These are phyloP conservation scores for Diogma glabrata DNA, from an alignment of 2,888 invertebrate genomes.

Conservation along the genomic window DNA sequence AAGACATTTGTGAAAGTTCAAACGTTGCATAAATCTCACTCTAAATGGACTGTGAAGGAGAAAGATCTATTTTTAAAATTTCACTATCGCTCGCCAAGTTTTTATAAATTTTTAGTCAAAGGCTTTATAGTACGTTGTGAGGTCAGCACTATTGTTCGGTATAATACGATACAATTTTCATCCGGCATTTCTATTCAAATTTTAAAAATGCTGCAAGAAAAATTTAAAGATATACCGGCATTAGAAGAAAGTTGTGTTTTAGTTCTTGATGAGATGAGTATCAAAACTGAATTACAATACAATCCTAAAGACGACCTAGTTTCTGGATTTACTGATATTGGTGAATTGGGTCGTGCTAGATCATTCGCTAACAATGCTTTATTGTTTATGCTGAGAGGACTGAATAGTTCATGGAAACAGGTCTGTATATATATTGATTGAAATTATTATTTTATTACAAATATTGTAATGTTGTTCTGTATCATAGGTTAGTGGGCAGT, in stretches of 20 bases:
- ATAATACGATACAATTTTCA: neutral
- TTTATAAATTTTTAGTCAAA: constrained; percentile 5
- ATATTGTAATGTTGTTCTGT: no score
- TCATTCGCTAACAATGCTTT: neutral
- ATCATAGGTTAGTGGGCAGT: constrained; percentile 3
- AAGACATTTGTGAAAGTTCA: neutral
- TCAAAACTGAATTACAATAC: constrained; percentile 8
- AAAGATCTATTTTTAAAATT: constrained; percentile 4
- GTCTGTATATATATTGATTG: neutral
- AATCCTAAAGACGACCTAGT: constrained; percentile 8
- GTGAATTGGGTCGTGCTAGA: neutral
- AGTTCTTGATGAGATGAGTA: no score
- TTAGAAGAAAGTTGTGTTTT: constrained; percentile 3
- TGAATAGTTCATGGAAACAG: constrained; percentile 2
- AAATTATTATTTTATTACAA: neutral
- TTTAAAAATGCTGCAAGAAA: constrained; percentile 2
- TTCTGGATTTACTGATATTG: constrained; percentile 5
- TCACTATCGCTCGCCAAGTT: constrained; percentile 5
- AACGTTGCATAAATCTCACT: neutral
- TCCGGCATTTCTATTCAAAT: constrained; percentile 4
- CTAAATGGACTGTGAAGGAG: neutral
- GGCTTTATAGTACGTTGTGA: neutral
- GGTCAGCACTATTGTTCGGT: neutral
- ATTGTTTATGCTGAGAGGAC: constrained; percentile 3
- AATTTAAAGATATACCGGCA: constrained; percentile 1